Percentiles rank a stretch among this genome's conserved stretches.
phyloP scores from a whole-genome alignment of 2,113 vertebrate genomes.

The Anoura caudifer region DNA sequence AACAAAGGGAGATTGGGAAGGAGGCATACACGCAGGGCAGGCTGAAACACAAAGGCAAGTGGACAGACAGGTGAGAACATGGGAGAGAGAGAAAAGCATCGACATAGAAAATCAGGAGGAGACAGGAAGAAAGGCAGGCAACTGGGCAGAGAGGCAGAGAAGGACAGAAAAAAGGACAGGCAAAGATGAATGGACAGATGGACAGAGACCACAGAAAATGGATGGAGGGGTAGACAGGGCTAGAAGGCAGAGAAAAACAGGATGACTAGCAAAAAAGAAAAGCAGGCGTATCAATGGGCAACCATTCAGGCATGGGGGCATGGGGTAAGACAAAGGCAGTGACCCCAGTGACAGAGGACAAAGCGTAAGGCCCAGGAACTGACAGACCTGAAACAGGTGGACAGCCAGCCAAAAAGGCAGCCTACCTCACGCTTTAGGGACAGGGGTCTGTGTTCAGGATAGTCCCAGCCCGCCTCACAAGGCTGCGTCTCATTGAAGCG shows the following conservation, averaged over 20 bases:
- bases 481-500: constrained; percentile 82
- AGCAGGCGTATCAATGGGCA: accelerated
- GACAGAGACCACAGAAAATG: not conserved
- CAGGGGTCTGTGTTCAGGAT: constrained; percentile 67
- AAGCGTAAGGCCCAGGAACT: not conserved
- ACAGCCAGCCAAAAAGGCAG: not conserved
- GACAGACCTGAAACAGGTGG: accelerated
- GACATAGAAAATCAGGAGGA: not conserved
- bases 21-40: not conserved
- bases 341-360: accelerated
- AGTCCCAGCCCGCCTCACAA: constrained; percentile 83
- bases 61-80: not conserved
- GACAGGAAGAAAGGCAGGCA: not conserved
- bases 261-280: not conserved
- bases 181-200: not conserved
- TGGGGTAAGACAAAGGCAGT: not conserved
- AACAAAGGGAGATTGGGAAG: accelerated
- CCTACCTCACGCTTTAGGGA: constrained; percentile 82
- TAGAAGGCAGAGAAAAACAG: not conserved
- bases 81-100: not conserved
- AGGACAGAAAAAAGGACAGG: not conserved
- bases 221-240: not conserved
- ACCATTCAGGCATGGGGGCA: accelerated
- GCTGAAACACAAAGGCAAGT: not conserved
- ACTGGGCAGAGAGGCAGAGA: not conserved